Evolutionary conservation across 2,888 invertebrate species (phyloP).

Genomic region (Morinoia aosen): DNA sequence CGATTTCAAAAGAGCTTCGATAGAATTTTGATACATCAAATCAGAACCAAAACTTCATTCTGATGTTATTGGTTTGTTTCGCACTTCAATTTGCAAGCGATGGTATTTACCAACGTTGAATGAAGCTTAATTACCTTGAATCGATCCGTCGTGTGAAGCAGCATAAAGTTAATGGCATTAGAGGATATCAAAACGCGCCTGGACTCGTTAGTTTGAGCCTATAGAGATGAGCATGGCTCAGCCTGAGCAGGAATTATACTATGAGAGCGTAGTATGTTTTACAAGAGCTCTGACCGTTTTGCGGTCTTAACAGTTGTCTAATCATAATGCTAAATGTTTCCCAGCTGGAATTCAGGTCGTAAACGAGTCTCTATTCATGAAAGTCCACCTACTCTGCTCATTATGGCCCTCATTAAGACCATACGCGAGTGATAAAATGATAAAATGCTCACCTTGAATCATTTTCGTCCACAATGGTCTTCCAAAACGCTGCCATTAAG

Average conservation of each 20-base stretch:
- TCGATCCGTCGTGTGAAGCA: no score
- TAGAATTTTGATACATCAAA: no score
- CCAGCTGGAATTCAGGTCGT: neutral
- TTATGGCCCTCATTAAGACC: constrained; percentile 9
- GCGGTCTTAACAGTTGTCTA: neutral
- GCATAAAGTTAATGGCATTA: neutral
- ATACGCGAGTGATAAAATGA: neutral
- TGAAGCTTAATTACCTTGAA: no score
- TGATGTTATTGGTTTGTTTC: no score
- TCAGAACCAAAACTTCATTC: no score
- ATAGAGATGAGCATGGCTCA: neutral
- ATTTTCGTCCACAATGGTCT: neutral
- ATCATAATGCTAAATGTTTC: neutral
- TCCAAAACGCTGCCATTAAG: neutral
- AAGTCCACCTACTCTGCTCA: neutral
- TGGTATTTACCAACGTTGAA: no score
- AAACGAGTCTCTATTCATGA: neutral
- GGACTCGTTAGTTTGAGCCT: no score
- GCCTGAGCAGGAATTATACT: neutral
- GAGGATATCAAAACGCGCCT: neutral
- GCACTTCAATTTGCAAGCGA: no score
- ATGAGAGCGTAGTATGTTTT: neutral
- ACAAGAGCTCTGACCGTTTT: neutral
- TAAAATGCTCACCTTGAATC: constrained; percentile 17
- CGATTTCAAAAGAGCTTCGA: no score